Base-by-base conservation (phyloP, 1,140 invertebrate genomes). In the Bombus fervidus region DNA sequence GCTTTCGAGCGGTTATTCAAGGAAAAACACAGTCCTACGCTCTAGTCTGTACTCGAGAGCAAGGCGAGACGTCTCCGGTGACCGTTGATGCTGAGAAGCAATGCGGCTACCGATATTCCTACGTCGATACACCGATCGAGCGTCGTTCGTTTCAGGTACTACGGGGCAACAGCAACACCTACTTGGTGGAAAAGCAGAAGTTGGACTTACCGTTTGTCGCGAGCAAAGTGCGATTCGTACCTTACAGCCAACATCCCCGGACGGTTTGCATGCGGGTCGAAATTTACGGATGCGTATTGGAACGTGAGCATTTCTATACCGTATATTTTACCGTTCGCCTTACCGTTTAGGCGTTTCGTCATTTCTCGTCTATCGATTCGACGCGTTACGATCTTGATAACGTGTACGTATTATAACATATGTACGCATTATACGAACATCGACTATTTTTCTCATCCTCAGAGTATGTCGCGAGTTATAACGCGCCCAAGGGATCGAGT, bases 211-310 rank as follows among this genome's bases (percentile, higher is more conserved):
- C 98, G 22, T 97, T 98, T 89, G 96, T 99, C 41, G 98, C 98
- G 1, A 98, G 97, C 83, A 97, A 97, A 95, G 97, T 99, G 57
- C 96, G 98, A 80, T 98, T 99, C 94, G 97, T 98, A 92, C 98
- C 98, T 28, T 98, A 97, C 95, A 98, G 98, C 80, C 96, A 97
- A 83, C 97, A 98, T 93, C 97, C 98, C 41, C 96, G 98, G 73
- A 99, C 98, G 0, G 98, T 99, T 34, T 99, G 98, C 94, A 97
- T 99, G 97, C 95, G 98, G 89, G 98, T 98, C 13, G 98, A 99
- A 95, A 95, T 99, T 80, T 98, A 98, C 91, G 98, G 98, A 88
- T 98, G 98, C 94, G 95, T 96, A 47, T 98, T 98, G 97, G 97
- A 97, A 95, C 97, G 98, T 98, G 96, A 96, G 97, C 97, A 72